Evolutionary conservation across 2,888 invertebrate genomes (phyloP), one percentile per base, ranked within the genome.

Genomic region (Microplitis deprimator): DNA sequence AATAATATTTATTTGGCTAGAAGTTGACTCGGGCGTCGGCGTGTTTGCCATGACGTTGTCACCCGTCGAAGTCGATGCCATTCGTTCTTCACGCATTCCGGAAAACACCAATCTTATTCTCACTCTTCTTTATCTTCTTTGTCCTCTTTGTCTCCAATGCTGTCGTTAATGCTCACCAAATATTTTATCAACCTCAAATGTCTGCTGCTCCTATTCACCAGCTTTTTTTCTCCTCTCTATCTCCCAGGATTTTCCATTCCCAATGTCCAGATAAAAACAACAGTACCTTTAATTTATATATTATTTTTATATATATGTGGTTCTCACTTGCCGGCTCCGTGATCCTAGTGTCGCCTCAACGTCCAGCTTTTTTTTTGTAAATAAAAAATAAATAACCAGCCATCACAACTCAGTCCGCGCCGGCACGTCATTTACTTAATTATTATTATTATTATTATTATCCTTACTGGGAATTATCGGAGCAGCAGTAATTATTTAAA

Each of bases 21-120:
- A 70, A 78, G 67, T 65, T 70, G 77, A 79, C 71, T 79, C 78
- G 16, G 75, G 72, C 73, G 60, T 79, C 71, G 73, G 71, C 74
- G 77, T 77, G 73, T 67, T 17, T 7, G 71, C 41, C 62, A 39
- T 69, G 65, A 73, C 72, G 82, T 79, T 81, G 81, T 79, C 81
- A 64, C 81, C 74, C 67, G 81, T 81, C 79, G 85, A 83, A 68
- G 81, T 81, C 79, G 85, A 83, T 86, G 86, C 86, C 88, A 89
- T 88, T 87, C 86, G 85, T 83, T 82, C 85, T 84, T 88, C 86
- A 84, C 87, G 87, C 86, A 87, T 88, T 82, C 83, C 85, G 79
- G 75, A 67, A 77, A 77, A 71, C 74, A 68, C 69, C 77, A 39
- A 62, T 59, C 60, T 50, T 68, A 41, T 50, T 50, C 68, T 68